Base-by-base conservation (phyloP, 1,140 invertebrate species). In the Trichonephila clavata region DNA sequence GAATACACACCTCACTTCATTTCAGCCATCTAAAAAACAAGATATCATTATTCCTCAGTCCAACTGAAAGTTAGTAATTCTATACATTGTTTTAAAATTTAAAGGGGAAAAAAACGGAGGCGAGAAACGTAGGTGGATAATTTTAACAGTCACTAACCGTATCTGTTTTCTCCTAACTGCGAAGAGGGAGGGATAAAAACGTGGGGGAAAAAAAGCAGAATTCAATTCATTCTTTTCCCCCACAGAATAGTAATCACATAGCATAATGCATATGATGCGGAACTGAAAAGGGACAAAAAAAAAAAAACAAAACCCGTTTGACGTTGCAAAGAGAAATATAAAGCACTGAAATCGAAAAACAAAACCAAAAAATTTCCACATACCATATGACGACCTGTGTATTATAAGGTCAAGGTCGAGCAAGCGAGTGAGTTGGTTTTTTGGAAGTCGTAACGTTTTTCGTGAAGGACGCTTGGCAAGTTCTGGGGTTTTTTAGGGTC, bases 191-290 rank as follows among this genome's bases (percentile, higher is more conserved):
- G n/a, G n/a, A 18, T 3, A 80, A 50, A 50, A 50, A 80, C n/a
- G 24, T 18, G 71, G 80, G 39, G 16, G 13, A 57, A 50, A 50
- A 18, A 21, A 81, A 24, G 14, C 10, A 68, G 21, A 24, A 68
- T 68, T 68, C 65, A 68, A 77, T 77, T 77, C 71, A 20, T 77
- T 77, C 27, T 77, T 77, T 71, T 77, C 27, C 27, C n/a, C 71
- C n/a, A 32, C 18, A 27, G 71, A 84, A 24, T 84, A 60, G 83
- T 60, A 84, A 84, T 84, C 83, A 84, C 83, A 84, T 84, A 59
- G 43, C 83, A 84, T 77, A 84, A 84, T 84, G 83, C 83, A 59
- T 84, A 10, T n/a, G 83, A 84, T 84, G 83, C 83, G 83, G 83
- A 84, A 84, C 83, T 84, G 43, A 84, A 84, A 39, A 83, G n/a